phyloP scores from a whole-genome alignment of 2,113 vertebrate species.

The human region GRCh38 chr2:30708501-30709000 shows the following conservation, averaged over 20 bases:
- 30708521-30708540: not conserved
- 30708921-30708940: not conserved
- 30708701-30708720: not conserved
- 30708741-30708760: not conserved
- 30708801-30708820: not conserved
- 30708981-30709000: not conserved
- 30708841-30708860: not conserved
- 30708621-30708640: not conserved
- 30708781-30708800: not conserved
- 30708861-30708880: not conserved
- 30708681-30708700: not conserved
- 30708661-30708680: not conserved
- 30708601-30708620: not conserved
- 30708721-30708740: not conserved
- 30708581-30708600: not conserved
- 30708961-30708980: fast-evolving
- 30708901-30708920: not conserved
- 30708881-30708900: not conserved
- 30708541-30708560: fast-evolving
- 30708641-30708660: not conserved
- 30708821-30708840: not conserved
- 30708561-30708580: too few species aligned
- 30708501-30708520: not conserved
- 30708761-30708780: too few species aligned
- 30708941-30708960: too few species aligned